These are phyloP conservation scores for Aquatica leii DNA, from an alignment of 2,888 invertebrate species.

Conservation along the genomic window DNA sequence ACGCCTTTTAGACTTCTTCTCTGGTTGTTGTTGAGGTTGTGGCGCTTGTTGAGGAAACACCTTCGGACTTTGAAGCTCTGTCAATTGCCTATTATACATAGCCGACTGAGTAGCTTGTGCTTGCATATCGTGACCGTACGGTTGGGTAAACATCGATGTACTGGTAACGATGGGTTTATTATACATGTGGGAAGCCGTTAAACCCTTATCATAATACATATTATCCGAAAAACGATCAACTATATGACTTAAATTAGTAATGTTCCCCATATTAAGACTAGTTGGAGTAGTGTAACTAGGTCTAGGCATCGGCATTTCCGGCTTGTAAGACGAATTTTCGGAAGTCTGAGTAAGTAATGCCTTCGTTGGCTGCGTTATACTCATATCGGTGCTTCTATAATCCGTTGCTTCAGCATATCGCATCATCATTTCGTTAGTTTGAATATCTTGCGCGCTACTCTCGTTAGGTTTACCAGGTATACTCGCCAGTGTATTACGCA, in stretches of 20 bases:
- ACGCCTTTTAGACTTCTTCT: conserved; percentile 53
- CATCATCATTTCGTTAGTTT: conserved; percentile 30
- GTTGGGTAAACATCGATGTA: conserved; percentile 57
- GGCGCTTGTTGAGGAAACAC: conserved; percentile 18
- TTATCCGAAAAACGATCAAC: conserved; percentile 69
- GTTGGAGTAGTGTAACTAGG: conserved; percentile 55
- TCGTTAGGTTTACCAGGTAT: conserved; percentile 26
- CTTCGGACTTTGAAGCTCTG: conserved; percentile 50
- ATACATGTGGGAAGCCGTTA: conserved; percentile 53
- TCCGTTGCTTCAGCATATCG: conserved; percentile 29
- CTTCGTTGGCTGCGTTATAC: not conserved
- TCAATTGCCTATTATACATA: conserved; percentile 53
- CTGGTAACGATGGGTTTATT: conserved; percentile 53
- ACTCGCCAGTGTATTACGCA: conserved; percentile 24
- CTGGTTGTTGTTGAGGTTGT: conserved; percentile 39
- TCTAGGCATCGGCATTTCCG: conserved; percentile 50
- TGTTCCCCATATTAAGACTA: conserved; percentile 63
- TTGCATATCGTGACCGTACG: conserved; percentile 54
- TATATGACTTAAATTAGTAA: conserved; percentile 69
- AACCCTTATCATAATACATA: conserved; percentile 61
- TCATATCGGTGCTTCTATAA: conserved; percentile 17
- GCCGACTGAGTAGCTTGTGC: conserved; percentile 40
- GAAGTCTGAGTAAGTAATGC: conserved; percentile 11
- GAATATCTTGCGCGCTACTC: conserved; percentile 28
- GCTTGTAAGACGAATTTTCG: conserved; percentile 31